These are phyloP conservation scores for Chaetura pelagica DNA, from an alignment of 2,113 vertebrate genomes.

Conservation along the genomic window DNA sequence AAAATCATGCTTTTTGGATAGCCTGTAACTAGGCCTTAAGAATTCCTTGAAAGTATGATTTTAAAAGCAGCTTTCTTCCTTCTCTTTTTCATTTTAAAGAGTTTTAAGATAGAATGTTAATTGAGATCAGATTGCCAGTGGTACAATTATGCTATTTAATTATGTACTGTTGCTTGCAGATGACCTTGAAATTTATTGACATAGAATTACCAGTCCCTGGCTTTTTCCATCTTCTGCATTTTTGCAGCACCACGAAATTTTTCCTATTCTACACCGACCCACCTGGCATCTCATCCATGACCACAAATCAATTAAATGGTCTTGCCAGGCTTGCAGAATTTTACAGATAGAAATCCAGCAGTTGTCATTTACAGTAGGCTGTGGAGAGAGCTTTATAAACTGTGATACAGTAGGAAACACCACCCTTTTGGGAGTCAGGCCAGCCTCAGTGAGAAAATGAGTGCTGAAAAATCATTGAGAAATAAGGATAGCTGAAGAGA, in stretches of 20 bases:
- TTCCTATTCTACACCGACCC: background rate
- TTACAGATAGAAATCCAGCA: background rate
- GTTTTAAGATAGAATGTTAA: background rate
- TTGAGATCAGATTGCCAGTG: background rate
- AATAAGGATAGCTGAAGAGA: background rate
- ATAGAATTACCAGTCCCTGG: background rate
- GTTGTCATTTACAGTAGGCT: background rate
- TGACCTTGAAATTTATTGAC: conserved; percentile 3
- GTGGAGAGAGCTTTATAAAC: background rate
- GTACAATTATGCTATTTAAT: background rate
- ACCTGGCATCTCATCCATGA: background rate
- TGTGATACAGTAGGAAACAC: background rate
- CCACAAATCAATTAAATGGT: conserved; percentile 4
- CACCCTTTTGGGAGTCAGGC: background rate
- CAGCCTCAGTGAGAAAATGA: background rate
- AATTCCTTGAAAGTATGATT: background rate
- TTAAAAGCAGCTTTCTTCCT: background rate
- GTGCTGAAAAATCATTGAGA: background rate
- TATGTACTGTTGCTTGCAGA: background rate
- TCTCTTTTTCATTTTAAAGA: background rate
- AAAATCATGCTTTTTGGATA: background rate
- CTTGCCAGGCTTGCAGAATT: background rate
- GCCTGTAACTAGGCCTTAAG: conserved; percentile 1
- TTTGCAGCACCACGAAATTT: background rate
- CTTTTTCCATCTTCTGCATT: background rate